phyloP scores from a whole-genome alignment of 2,888 invertebrate genomes.

The Sphaeridia pumilis region DNA sequence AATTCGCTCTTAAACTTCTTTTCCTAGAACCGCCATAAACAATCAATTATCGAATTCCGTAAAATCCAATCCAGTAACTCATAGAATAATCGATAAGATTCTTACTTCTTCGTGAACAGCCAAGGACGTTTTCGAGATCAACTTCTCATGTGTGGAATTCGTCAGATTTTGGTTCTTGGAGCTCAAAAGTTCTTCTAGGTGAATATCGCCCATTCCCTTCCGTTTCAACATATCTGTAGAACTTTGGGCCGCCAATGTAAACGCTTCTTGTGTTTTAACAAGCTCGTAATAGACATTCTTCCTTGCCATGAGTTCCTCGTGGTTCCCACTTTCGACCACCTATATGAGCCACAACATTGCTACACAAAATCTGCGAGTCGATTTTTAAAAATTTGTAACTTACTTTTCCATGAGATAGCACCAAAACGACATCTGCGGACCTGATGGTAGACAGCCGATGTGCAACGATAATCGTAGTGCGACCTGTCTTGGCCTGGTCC shows the following conservation, averaged over 20 bases:
- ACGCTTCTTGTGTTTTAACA: conserved; percentile 32
- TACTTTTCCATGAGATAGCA: conserved; percentile 38
- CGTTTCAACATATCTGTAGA: background rate
- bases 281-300: conserved; percentile 37
- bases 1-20: conserved; percentile 3
- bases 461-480: conserved; percentile 42
- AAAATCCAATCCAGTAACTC: too few species aligned
- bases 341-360: too few species aligned
- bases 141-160: background rate
- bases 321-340: conserved; percentile 37
- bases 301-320: conserved; percentile 37
- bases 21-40: conserved; percentile 1
- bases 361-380: too few species aligned
- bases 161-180: background rate
- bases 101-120: conserved; percentile 1
- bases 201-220: conserved; percentile 3
- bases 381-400: too few species aligned
- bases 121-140: background rate
- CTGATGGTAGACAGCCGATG: conserved; percentile 41
- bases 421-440: conserved; percentile 39
- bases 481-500: conserved; percentile 40
- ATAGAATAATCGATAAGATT: background rate
- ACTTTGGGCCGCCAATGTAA: conserved; percentile 3
- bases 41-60: too few species aligned
- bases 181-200: background rate